Evolutionary conservation across 1,140 invertebrate species (phyloP).

Genomic region (Rhyzopertha dominica): DNA sequence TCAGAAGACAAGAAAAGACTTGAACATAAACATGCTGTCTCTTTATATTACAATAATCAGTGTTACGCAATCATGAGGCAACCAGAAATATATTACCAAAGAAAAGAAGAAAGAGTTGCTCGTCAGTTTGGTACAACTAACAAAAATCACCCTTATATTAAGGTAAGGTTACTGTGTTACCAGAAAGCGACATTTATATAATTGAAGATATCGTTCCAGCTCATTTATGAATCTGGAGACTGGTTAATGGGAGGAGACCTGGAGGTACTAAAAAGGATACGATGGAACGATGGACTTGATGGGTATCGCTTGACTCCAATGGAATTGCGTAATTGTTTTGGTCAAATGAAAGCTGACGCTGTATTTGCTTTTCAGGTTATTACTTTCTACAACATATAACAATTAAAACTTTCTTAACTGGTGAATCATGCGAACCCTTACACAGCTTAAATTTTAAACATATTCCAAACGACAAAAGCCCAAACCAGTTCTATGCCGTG

Average conservation of each 20-base stretch:
- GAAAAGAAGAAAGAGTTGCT: constrained; percentile 90
- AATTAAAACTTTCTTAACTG: background rate
- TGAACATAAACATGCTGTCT: constrained; percentile 58
- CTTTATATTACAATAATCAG: constrained; percentile 65
- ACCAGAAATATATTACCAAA: constrained; percentile 91
- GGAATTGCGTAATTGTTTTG: constrained; percentile 81
- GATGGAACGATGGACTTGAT: constrained; percentile 95
- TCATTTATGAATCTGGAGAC: constrained; percentile 88
- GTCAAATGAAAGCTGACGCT: constrained; percentile 83
- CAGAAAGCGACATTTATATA: constrained; percentile 21
- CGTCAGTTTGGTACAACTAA: constrained; percentile 92
- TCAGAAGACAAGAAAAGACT: constrained; percentile 73
- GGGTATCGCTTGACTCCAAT: constrained; percentile 93
- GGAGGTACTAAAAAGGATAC: constrained; percentile 86
- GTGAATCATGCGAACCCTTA: too few species aligned
- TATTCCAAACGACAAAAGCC: too few species aligned
- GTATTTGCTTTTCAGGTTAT: constrained; percentile 93
- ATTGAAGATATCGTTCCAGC: too few species aligned
- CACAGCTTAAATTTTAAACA: too few species aligned
- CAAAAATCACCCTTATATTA: constrained; percentile 86
- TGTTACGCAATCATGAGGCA: constrained; percentile 80
- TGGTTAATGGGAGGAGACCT: constrained; percentile 94
- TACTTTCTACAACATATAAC: background rate
- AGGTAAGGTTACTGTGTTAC: constrained; percentile 58
- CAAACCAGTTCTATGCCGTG: too few species aligned